A percentile compares a stretch with the other conserved stretches of the same genome.
phyloP scores from a whole-genome alignment of 2,113 vertebrate genomes.

The Apteryx mantelli region DNA sequence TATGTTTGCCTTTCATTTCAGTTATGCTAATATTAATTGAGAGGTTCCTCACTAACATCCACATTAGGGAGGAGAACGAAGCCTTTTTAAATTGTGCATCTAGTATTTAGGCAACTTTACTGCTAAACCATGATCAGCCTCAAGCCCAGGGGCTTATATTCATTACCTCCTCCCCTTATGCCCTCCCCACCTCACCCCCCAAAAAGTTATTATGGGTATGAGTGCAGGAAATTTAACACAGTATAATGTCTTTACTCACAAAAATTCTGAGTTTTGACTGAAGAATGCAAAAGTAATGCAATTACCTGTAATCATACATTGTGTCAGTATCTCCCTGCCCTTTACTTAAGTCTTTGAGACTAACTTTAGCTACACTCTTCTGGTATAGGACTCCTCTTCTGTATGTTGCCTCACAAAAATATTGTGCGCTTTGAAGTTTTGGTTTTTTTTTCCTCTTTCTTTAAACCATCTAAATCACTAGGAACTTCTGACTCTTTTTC shows the following conservation, averaged over 20 bases:
- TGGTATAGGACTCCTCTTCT: background rate
- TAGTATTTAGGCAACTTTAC: background rate
- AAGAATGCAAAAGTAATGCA: background rate
- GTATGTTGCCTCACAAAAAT: background rate
- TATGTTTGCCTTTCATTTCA: background rate
- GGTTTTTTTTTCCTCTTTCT: background rate
- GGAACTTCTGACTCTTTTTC: background rate
- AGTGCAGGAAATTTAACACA: background rate
- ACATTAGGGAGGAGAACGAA: background rate
- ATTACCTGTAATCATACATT: background rate
- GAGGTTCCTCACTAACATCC: background rate
- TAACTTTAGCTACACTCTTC: background rate
- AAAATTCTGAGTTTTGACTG: background rate
- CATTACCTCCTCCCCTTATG: background rate
- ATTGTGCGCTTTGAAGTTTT: background rate
- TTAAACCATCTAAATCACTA: background rate
- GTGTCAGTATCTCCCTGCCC: accelerated
- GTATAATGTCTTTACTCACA: background rate
- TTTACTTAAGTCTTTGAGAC: background rate
- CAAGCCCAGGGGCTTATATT: background rate
- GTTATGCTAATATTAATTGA: background rate
- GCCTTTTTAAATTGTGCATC: background rate
- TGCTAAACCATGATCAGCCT: background rate
- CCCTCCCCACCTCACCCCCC: background rate
- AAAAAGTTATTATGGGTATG: background rate